Evolutionary conservation across 1,140 invertebrate genomes (phyloP).

Genomic region (Xylocopa sonorina): DNA sequence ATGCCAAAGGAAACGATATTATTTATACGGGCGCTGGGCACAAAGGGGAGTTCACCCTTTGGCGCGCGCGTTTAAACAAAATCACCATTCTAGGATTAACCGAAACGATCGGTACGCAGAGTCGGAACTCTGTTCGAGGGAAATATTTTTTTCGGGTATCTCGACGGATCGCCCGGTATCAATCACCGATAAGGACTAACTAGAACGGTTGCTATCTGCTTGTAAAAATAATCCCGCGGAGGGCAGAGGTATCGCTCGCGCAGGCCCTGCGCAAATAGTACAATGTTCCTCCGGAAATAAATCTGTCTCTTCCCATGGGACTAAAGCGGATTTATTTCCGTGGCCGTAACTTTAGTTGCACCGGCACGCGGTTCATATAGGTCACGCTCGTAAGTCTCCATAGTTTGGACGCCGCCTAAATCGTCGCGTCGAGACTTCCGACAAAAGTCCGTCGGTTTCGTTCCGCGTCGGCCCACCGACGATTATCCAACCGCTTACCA

Average conservation of each 20-base stretch:
- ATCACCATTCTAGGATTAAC: too few relatives aligned
- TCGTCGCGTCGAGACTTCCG: constrained; percentile 48
- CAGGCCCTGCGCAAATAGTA: constrained; percentile 27
- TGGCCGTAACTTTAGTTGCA: constrained; percentile 59
- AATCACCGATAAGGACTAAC: constrained; percentile 33
- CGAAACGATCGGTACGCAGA: too few relatives aligned
- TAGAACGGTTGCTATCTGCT: constrained; percentile 30
- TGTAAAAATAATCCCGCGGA: constrained; percentile 46
- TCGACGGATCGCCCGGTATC: background rate
- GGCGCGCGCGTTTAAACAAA: background rate
- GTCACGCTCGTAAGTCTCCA: constrained; percentile 59
- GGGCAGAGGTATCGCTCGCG: background rate
- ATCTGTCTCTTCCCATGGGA: constrained; percentile 65
- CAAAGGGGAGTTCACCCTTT: too few relatives aligned
- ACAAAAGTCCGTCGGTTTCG: constrained; percentile 22
- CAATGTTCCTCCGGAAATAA: constrained; percentile 59
- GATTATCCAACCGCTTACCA: constrained; percentile 34
- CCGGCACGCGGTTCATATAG: constrained; percentile 56
- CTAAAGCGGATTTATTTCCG: constrained; percentile 66
- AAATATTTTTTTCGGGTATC: background rate
- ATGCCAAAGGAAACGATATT: constrained; percentile 17
- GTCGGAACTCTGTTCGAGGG: too few relatives aligned
- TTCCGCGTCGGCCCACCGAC: background rate
- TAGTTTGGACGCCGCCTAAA: constrained; percentile 64
- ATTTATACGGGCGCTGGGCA: background rate